Evolutionary conservation across 2,797 vertebrate genomes (phyloP).

Genomic region (Acrossocheilus wenchowensis): DNA sequence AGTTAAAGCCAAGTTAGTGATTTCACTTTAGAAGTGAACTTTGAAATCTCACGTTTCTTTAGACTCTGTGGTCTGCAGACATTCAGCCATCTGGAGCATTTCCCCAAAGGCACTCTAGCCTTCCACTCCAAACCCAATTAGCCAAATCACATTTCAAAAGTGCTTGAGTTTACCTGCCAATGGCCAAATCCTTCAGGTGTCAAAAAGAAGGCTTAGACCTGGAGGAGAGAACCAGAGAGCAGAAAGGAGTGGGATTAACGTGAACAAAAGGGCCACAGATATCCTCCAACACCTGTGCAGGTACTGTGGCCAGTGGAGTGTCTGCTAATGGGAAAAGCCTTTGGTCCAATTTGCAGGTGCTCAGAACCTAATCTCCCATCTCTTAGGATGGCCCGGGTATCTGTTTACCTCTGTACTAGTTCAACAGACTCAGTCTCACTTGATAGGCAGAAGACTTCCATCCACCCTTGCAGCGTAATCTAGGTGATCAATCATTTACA

Average conservation of each 20-base stretch:
- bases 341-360: slow-evolving; percentile 75
- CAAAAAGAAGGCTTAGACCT: slow-evolving; percentile 70
- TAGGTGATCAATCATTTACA: slow-evolving; percentile 85
- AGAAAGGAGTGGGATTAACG: slow-evolving; percentile 77
- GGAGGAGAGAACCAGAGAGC: slow-evolving; percentile 63
- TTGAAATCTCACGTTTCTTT: slow-evolving; percentile 63
- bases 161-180: slow-evolving; percentile 74
- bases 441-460: slow-evolving; percentile 67
- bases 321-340: slow-evolving; percentile 68
- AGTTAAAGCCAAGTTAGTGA: background rate
- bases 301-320: slow-evolving; percentile 68
- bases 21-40: slow-evolving; percentile 63
- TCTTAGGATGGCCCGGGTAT: slow-evolving; percentile 72
- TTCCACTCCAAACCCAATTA: slow-evolving; percentile 84
- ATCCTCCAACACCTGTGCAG: slow-evolving; percentile 76
- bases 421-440: slow-evolving; percentile 65
- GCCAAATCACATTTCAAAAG: slow-evolving; percentile 82
- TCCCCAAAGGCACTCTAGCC: slow-evolving; percentile 64
- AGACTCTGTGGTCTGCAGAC: slow-evolving; percentile 64
- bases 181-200: slow-evolving; percentile 73
- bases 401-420: slow-evolving; percentile 68
- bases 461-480: slow-evolving; percentile 64
- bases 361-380: slow-evolving; percentile 79
- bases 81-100: slow-evolving; percentile 54
- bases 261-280: slow-evolving; percentile 79